Evolutionary conservation across 2,888 invertebrate genomes (phyloP), one percentile per base, ranked within the genome.

Genomic region (Malthinus seriepunctatus): DNA sequence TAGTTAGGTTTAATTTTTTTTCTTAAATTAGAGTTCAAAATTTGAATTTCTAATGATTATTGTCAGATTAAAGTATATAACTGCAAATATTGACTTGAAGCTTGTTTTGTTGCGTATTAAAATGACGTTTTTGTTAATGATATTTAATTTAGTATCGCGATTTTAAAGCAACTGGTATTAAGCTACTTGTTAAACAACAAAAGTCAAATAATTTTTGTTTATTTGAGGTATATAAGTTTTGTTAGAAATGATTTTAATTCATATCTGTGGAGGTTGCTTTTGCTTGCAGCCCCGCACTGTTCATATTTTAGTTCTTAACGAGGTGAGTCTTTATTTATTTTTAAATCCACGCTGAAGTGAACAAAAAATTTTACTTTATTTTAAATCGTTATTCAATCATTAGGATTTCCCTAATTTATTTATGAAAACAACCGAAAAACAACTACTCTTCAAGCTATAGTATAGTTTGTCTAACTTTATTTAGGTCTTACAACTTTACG

Each of bases 241-340:
- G 35, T 46, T 45, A 33, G 38, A 42, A 46, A 59, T 58, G 59
- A 33, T 31, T 47, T 54, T 37, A 38, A 32, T 34, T 37, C 44
- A 49, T 35, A 57, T 60, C 60, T 65, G 65, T 67, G 65, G 67
- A 56, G 67, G 67, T 67, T 67, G 65, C 67, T 64, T 64, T 67
- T 67, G 65, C 67, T 64, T 64, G 67, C 67, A 67, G 67, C 67
- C 67, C 64, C 67, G 57, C 64, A 54, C 5, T 51, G 49, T 53
- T 59, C 23, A 52, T 38, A 33, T 9, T 64, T 66, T 63, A 63
- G 11, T 47, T 35, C 47, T 47, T 44, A 44, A n/a, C n/a, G n/a
- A 14, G 56, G 61, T 57, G 49, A 56, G 61, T 55, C 38, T 23
- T 23, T 23, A 23, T 3, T 23, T 23, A 3, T 23, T 23, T 23